Conservation (phyloP, 64 coral and sea anemone species). For the Montipora capricornis region DNA sequence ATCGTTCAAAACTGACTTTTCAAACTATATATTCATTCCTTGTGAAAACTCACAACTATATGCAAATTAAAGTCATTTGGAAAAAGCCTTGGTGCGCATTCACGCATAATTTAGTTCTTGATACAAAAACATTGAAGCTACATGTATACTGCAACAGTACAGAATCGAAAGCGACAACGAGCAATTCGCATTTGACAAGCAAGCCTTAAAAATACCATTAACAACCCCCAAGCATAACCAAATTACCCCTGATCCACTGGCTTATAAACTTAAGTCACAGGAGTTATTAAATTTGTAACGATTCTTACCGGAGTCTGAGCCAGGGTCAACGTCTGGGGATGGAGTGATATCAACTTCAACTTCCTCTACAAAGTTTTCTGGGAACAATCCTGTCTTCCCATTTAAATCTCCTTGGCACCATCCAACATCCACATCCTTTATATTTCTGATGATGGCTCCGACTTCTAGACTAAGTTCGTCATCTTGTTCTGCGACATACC, state of each 20-base stretch:
- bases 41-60: too few relatives aligned
- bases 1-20: too few relatives aligned
- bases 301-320: neutral
- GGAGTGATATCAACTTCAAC: slow-evolving; percentile 40
- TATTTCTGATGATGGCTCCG: slow-evolving; percentile 78
- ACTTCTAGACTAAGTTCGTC: slow-evolving; percentile 74
- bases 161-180: too few relatives aligned
- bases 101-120: too few relatives aligned
- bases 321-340: neutral
- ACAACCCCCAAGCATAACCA: too few relatives aligned
- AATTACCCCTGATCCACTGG: neutral
- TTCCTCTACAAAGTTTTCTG: slow-evolving; percentile 84
- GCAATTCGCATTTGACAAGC: too few relatives aligned
- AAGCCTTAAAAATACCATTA: too few relatives aligned
- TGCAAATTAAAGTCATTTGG: too few relatives aligned
- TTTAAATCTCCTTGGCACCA: slow-evolving; percentile 81
- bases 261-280: neutral
- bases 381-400: slow-evolving; percentile 81
- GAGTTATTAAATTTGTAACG: neutral
- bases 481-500: slow-evolving; percentile 48
- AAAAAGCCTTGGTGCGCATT: too few relatives aligned
- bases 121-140: too few relatives aligned
- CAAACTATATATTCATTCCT: too few relatives aligned
- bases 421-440: slow-evolving; percentile 72
- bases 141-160: too few relatives aligned